Base-by-base conservation (phyloP, 2,797 vertebrate species). In the Ciconia nigra region DNA sequence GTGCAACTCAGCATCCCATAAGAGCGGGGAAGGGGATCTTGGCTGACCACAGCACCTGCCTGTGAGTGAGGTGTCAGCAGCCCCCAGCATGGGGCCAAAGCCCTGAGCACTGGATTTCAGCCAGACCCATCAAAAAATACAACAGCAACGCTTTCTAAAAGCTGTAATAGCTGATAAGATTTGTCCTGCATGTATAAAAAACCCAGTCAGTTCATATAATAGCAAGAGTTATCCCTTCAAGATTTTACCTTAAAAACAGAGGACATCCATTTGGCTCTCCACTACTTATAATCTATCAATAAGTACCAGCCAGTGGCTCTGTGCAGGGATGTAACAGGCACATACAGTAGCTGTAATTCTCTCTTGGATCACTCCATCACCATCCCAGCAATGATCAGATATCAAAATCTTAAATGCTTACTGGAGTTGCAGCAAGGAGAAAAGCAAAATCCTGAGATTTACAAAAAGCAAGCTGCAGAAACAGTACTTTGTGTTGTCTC, bases 401-500 rank as follows among this genome's bases (percentile, higher is more conserved):
- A 86, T 15, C 11, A 9, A 85, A 92, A 84, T 70, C 28, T 55
- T 62, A 78, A 88, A 89, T 42, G 54, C 69, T 84, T 63, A 41
- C 37, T 77, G 76, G 65, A 91, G 44, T 90, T 96, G 77, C 77
- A 96, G 86, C 41, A 89, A 71, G 55, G 59, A 94, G 86, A 95
- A 88, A 78, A 94, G 81, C 72, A 88, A 87, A 95, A 90, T 35
- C 65, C 42, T 33, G 24, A 65, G 39, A 84, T 67, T 62, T 54
- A 46, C 54, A 62, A 29, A 70, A 91, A 95, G 83, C 93, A 83
- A 96, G 74, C 89, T 95, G 92, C 89, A 87, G 84, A 95, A 94
- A 70, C 47, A 76, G 84, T 83, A 92, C 92, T 94, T 94, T 89
- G 79, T 97, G 96, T 92, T 94, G 88, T 93, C 95, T 97, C 93